phyloP scores from a whole-genome alignment of 1,140 invertebrate species.

The Trachymyrmex septentrionalis region DNA sequence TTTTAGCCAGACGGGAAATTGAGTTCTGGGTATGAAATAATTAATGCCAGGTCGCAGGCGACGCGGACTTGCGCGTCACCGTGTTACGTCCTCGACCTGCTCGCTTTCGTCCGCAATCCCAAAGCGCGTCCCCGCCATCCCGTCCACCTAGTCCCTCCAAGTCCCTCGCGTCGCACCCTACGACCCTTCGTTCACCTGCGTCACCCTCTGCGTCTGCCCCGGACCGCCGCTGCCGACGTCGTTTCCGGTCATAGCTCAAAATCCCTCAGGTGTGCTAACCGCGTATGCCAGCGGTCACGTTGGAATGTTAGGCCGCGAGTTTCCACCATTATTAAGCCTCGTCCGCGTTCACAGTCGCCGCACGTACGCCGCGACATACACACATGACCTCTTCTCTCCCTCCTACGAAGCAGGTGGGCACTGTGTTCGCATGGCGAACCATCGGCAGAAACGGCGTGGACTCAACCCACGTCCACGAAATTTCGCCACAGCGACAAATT shows the following conservation, averaged over 20 bases:
- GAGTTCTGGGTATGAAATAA: conserved; percentile 71
- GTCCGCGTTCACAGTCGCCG: conserved; percentile 58
- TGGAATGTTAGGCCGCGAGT: conserved; percentile 73
- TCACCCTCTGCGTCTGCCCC: conserved; percentile 10
- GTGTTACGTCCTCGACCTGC: conserved; percentile 57
- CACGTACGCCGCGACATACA: conserved; percentile 64
- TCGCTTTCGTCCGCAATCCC: conserved; percentile 51
- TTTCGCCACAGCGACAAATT: conserved; percentile 50
- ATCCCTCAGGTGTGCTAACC: conserved; percentile 77
- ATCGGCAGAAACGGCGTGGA: conserved; percentile 18
- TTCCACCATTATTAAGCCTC: conserved; percentile 74
- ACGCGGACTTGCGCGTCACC: conserved; percentile 66
- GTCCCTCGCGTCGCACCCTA: background rate
- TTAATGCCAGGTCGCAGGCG: conserved; percentile 69
- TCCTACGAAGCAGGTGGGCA: background rate
- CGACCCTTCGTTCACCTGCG: conserved; percentile 62
- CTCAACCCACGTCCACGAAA: conserved; percentile 13
- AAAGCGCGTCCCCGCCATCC: conserved; percentile 27
- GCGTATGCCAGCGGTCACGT: conserved; percentile 75
- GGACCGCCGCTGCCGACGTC: conserved; percentile 13
- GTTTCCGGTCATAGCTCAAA: conserved; percentile 75
- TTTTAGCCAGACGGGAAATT: conserved; percentile 56
- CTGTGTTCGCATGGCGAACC: background rate
- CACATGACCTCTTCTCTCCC: background rate
- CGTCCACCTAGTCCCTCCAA: background rate